Conservation (phyloP, 2,888 invertebrate species). For the Halocaridina rubra region DNA sequence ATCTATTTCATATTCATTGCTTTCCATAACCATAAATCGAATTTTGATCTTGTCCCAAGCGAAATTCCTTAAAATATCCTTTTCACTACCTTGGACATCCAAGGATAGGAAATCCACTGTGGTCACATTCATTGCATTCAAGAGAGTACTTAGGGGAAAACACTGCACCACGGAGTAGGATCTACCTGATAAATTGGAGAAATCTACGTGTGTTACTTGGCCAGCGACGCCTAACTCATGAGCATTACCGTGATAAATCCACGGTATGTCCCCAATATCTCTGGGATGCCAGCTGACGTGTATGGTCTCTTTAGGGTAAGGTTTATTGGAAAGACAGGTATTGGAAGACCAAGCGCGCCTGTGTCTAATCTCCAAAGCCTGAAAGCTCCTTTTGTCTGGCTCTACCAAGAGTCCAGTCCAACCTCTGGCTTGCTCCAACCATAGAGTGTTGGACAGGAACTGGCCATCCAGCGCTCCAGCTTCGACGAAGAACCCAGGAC, state of each 20-base stretch:
- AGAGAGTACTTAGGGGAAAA: conserved; percentile 33
- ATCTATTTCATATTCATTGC: neutral
- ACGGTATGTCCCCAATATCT: neutral
- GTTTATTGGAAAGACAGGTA: conserved; percentile 26
- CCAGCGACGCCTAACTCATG: neutral
- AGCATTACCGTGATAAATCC: neutral
- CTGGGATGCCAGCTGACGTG: neutral
- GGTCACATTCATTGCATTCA: conserved; percentile 12
- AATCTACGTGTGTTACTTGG: neutral
- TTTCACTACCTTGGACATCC: conserved; percentile 34
- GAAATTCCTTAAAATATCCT: neutral
- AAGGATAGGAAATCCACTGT: conserved; percentile 40
- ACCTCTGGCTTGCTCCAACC: conserved; percentile 22
- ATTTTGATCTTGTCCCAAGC: neutral
- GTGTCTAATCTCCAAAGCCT: neutral
- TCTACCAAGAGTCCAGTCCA: conserved; percentile 46
- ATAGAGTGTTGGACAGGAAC: conserved; percentile 35
- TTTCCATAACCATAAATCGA: neutral
- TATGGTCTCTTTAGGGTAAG: neutral
- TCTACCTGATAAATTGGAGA: neutral
- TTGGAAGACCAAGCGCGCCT: conserved; percentile 37
- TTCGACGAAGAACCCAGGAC: conserved; percentile 35
- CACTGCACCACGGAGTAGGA: conserved; percentile 9
- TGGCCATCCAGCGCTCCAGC: conserved; percentile 45
- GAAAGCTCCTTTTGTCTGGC: conserved; percentile 20